Evolutionary conservation across 2,888 invertebrate genomes (phyloP), one percentile per base, ranked within the genome.

Genomic region (Nesidiocoris tenuis): DNA sequence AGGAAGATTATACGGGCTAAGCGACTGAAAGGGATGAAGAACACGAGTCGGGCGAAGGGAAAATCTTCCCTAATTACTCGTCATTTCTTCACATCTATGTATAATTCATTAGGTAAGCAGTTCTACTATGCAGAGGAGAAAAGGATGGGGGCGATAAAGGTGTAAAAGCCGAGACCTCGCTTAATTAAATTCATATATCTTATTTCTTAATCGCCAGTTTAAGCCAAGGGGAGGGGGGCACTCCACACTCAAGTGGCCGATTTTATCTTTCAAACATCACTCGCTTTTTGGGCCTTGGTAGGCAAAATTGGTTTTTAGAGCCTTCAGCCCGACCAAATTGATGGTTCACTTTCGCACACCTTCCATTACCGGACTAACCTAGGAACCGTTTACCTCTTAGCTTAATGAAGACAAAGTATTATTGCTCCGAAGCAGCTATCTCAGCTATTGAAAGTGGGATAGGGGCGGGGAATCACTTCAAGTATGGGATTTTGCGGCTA

Each of bases 111-210:
- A 22, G 39, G 74, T 55, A 39, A 39, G 39, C 39, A 39, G 39
- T 39, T 39, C 39, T 39, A 39, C 3, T 3, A 39, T 7, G 39
- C 39, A 39, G 12, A 12, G 12, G 39, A 39, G 39, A 39, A 12
- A 39, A 39, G 3, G 39, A 39, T 12, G 39, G 12, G 39, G 39
- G 39, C 3, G 39, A 39, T n/a, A 39, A 39, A 39, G 39, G 39
- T 39, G 39, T 39, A 39, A 39, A 39, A 39, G 39, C 39, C 39
- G 5, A 39, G 39, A 39, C 39, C 39, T 39, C 19, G 64, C 74
- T 74, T 74, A 74, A 74, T 74, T 63, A 74, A 74, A 74, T 74
- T 74, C 74, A 74, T 74, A 74, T 64, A 74, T 74, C 74, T 74
- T 64, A 74, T 74, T 74, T 74, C 74, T 74, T 74, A 64, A 74